Percentiles rank a stretch among this genome's conserved stretches.
phyloP scores from a whole-genome alignment of 2,113 vertebrate genomes.

The Alexandromys fortis region DNA sequence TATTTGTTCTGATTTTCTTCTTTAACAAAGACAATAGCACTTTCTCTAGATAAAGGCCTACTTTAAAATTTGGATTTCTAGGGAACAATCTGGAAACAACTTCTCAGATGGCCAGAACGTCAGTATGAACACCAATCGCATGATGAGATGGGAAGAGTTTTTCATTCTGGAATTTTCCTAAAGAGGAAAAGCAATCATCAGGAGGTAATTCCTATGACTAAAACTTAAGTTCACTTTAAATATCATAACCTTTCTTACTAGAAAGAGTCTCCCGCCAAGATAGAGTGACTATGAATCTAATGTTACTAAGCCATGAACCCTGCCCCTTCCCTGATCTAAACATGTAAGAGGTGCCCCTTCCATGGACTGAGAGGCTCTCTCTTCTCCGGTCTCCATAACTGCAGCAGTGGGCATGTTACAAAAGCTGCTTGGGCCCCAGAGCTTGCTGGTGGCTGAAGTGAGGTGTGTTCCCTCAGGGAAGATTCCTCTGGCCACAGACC shows the following conservation, averaged over 20 bases:
- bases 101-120: not conserved
- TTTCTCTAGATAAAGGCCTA: conserved; percentile 5
- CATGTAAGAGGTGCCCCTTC: not conserved
- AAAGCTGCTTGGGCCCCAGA: not conserved
- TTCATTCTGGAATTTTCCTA: conserved; percentile 2
- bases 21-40: not conserved
- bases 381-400: not conserved
- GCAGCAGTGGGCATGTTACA: not conserved
- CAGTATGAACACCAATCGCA: not conserved
- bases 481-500: not conserved
- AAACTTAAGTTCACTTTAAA: conserved; percentile 37
- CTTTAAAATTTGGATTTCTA: conserved; percentile 1
- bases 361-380: not conserved
- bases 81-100: not conserved
- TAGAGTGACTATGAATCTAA: not conserved
- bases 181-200: not conserved
- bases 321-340: not conserved
- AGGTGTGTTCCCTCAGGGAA: not conserved
- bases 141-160: not conserved
- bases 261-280: not conserved
- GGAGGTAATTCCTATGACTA: not conserved
- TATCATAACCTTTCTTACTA: not conserved
- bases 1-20: not conserved
- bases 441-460: not conserved
- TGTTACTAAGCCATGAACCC: not conserved